phyloP scores from a whole-genome alignment of 2,888 invertebrate species.

The Eupithecia vulgata region DNA sequence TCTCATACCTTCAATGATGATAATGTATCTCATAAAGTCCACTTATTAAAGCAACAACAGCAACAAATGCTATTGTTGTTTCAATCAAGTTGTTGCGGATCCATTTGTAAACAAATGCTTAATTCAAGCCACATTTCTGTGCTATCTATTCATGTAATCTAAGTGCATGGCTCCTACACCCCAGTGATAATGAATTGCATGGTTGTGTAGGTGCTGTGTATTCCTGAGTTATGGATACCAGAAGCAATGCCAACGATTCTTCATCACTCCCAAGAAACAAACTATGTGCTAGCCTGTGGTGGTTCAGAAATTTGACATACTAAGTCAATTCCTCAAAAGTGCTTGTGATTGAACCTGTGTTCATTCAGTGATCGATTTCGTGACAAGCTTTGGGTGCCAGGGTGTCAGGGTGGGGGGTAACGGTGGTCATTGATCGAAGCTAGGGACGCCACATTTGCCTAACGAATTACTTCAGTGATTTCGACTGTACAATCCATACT shows the following conservation, averaged over 20 bases:
- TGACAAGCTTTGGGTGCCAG: constrained; percentile 75
- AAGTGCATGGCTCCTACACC: constrained; percentile 64
- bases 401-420: constrained; percentile 66
- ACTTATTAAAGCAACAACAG: not conserved
- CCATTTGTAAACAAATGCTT: not conserved
- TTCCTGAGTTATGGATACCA: constrained; percentile 72
- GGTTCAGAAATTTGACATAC: constrained; percentile 47
- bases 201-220: constrained; percentile 81
- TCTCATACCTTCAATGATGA: not conserved
- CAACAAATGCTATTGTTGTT: not conserved
- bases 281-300: constrained; percentile 32
- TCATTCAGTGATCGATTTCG: constrained; percentile 50
- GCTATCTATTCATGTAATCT: constrained; percentile 68
- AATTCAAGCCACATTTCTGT: constrained; percentile 50
- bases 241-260: constrained; percentile 66
- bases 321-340: constrained; percentile 57
- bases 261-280: constrained; percentile 12
- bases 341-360: constrained; percentile 60
- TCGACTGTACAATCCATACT: constrained; percentile 76
- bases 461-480: constrained; percentile 75
- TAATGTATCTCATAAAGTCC: not conserved
- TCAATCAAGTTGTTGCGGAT: not conserved
- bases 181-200: constrained; percentile 67
- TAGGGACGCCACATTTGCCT: constrained; percentile 81
- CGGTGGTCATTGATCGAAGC: constrained; percentile 76